phyloP scores from a whole-genome alignment of 2,113 vertebrate genomes.

The Pogonocichla stellata region DNA sequence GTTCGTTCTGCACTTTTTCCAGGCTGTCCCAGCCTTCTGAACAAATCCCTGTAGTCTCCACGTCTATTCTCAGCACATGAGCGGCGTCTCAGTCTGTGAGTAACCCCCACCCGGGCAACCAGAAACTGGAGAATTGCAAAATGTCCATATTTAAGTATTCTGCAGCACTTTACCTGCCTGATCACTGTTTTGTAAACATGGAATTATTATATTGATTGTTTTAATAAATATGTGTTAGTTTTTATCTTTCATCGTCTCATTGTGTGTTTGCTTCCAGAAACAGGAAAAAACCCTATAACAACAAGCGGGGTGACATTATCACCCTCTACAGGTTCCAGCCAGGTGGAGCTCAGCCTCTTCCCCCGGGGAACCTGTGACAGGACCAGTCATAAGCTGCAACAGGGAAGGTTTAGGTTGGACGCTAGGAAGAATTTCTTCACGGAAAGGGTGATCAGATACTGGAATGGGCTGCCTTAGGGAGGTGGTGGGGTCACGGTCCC shows the following conservation, averaged over 20 bases:
- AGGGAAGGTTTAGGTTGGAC: too few relatives aligned
- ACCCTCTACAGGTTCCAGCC: rapidly evolving
- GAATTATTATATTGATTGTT: constrained; percentile 51
- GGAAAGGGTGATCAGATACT: too few relatives aligned
- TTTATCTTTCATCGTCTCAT: constrained; percentile 19
- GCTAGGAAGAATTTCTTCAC: background rate
- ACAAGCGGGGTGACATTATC: rapidly evolving
- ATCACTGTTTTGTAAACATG: constrained; percentile 67
- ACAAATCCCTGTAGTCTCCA: background rate
- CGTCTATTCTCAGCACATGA: background rate
- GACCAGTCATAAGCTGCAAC: background rate
- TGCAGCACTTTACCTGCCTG: constrained; percentile 64
- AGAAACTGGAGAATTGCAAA: constrained; percentile 64
- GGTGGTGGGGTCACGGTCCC: background rate
- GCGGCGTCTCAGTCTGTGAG: background rate
- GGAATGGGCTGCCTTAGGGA: background rate
- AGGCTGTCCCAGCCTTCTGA: background rate
- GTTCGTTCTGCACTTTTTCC: background rate
- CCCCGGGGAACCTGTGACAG: rapidly evolving
- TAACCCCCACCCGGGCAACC: background rate
- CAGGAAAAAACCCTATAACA: rapidly evolving
- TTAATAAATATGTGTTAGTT: constrained; percentile 64
- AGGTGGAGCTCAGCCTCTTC: background rate
- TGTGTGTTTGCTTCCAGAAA: background rate
- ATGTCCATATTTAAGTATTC: constrained; percentile 47